Conservation (phyloP, 2,113 vertebrate genomes). For the Malurus melanocephalus region DNA sequence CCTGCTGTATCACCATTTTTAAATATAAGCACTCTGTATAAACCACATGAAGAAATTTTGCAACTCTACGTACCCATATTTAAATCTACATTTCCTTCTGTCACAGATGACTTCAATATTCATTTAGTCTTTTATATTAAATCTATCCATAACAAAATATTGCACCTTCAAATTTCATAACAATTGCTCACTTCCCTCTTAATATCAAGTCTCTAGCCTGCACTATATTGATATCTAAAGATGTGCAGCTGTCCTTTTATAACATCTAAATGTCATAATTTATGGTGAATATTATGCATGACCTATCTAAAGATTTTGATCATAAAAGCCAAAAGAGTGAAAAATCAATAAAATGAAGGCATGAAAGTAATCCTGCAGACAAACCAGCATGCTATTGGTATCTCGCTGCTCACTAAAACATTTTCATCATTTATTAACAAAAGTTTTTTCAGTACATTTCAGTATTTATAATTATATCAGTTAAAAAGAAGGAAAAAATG, state of each 20-base stretch:
- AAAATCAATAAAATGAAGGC: background rate
- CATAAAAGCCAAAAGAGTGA: background rate
- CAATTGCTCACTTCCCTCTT: background rate
- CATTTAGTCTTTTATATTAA: background rate
- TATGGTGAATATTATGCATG: background rate
- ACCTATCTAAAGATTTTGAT: background rate
- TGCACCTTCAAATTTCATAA: background rate
- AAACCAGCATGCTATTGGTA: background rate
- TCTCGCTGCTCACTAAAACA: background rate
- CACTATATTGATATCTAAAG: constrained; percentile 14
- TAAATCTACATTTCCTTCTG: background rate
- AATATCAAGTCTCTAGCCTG: background rate
- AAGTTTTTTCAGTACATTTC: background rate
- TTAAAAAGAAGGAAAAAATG: constrained; percentile 1
- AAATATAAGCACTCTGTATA: background rate
- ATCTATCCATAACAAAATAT: background rate
- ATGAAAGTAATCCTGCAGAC: background rate
- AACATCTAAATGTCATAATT: constrained; percentile 18
- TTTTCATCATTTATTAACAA: background rate
- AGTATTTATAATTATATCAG: background rate
- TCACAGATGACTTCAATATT: background rate
- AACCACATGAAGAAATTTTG: background rate
- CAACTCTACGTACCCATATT: background rate
- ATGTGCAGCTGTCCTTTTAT: background rate
- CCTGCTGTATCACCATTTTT: background rate